Base-by-base conservation (phyloP, 2,113 vertebrate species). In the Poeciliopsis prolifica region DNA sequence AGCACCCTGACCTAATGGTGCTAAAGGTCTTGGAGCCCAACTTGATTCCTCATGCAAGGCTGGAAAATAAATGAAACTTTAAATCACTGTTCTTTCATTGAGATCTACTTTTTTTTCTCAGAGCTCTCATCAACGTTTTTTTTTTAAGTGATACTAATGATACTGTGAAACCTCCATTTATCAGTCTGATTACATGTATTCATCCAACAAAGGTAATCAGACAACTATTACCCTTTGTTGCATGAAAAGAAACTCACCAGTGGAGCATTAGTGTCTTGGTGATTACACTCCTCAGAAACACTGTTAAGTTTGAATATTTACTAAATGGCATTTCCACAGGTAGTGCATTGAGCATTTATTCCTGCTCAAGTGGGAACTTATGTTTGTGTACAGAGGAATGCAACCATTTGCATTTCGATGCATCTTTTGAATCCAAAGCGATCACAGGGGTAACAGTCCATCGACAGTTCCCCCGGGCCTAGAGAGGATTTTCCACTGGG, bases 401-500 rank as follows among this genome's bases (percentile, higher is more conserved):
- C 5, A 74, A 13, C 60, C 24, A 0, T 10, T 61, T 65, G n/a
- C 24, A 72, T 79, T 80, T 65, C 37, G 78, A 68, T 37, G 14
- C 13, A 28, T 14, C 3, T 30, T 54, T 30, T 72, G 9, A 44
- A 10, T 4, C 1, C 60, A 8, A 35, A 37, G 61, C 54, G 28
- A 68, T 13, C 54, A 30, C 66, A 3, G 3, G 3, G 61, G 3
- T 48, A 68, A 74, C 28, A 42, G 60, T 13, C 51, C 26, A 15
- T 60, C 7, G 26, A 31, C 44, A 60, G 75, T 70, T 69, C 63
- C 80, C 72, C 48, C 26, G n/a, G 63, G 51, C 82, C 61, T 28
- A 30, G 61, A 76, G 75, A 81, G 63, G 88, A 87, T 77, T 88
- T 90, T 89, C 87, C 92, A 89, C 89, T 84, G 65, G 65, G 35